Base-by-base conservation (phyloP, 2,113 vertebrate genomes). In the Speoplatyrhinus poulsoni region DNA sequence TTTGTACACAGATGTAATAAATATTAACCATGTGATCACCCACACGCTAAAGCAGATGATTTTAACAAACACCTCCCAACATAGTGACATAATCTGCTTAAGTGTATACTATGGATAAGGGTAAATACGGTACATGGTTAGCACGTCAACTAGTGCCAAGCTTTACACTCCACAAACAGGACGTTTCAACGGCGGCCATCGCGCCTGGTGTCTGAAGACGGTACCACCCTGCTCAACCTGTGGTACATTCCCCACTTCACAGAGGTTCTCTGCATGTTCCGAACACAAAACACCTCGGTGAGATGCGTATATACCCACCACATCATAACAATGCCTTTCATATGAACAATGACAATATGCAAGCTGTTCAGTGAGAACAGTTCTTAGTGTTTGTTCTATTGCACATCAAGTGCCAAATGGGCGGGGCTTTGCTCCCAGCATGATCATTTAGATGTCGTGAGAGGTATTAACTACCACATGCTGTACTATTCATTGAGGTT, bases 241-340 rank as follows among this genome's bases (percentile, higher is more conserved):
- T 92, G 92, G 93, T 92, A 88, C 83, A 84, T 93, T 62, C 91
- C 90, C n/a, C 89, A 91, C 19, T 69, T 87, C 80, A 72, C 86
- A 0, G 77, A 95, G 75, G 85, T 89, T n/a, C 85, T 95, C 47
- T 64, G 77, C 64, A 80, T 88, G 87, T 93, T 94, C 88, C 93
- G 84, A 89, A 86, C 15, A 0, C 78, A 94, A 63, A 79, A 91
- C 49, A 85, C 91, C 61, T 76, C 86, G 89, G 93, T 94, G 72
- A 86, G 90, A 79, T 26, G 36, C 60, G n/a, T 26, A 19, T n/a
- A 46, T 36, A 59, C 7, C 11, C 57, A 41, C 36, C 36, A 41
- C 8, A 53, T 36, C 58, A 13, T 46, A 16, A 57, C 66, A 26
- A 69, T 72, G 3, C 1, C 13, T 4, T 55, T 3, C 26, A 26